Base-by-base conservation (phyloP, 2,113 vertebrate species). In the Acanthisitta chloris region DNA sequence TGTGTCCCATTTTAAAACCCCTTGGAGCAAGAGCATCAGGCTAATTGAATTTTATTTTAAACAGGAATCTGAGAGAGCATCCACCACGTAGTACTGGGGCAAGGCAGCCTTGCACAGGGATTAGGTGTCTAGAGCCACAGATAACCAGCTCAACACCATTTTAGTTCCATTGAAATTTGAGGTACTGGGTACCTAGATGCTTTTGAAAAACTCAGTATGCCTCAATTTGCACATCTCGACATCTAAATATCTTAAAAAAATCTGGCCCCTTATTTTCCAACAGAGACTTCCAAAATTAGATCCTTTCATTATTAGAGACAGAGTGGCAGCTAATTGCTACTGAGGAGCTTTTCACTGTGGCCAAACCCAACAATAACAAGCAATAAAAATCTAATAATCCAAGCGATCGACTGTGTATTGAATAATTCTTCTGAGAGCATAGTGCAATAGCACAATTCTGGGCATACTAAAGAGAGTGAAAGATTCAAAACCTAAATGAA, bases 401-500 rank as follows among this genome's bases (percentile, higher is more conserved):
- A 71, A 86, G 52, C 1, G 0, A 96, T 91, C 10, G 29, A 70
- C 81, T 64, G n/a, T 17, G 51, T 95, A 95, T 91, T 81, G 93
- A 91, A 88, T 80, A 81, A 84, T 78, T 91, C 59, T 86, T 81
- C 69, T 66, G 72, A 90, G 34, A 85, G 71, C 81, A 88, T 73
- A 86, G 66, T 64, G 81, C 36, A 84, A 94, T n/a, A 95, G 65
- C 64, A 58, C 70, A 86, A 4, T 96, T 95, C 95, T 74, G 72
- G 59, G 51, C 86, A 91, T 81, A 69, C 64, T 83, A 59, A 42
- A 85, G 95, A 96, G 29, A 95, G 85, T 45, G 74, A 95, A 96
- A 94, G 95, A 94, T 95, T 95, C 61, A 88, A 95, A 81, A 87
- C 93, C 91, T 62, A 98, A 96, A 81, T 93, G 97, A 98, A 88